Evolutionary conservation across 2,888 invertebrate species (phyloP).

Genomic region (Aproaerema taeniolella): DNA sequence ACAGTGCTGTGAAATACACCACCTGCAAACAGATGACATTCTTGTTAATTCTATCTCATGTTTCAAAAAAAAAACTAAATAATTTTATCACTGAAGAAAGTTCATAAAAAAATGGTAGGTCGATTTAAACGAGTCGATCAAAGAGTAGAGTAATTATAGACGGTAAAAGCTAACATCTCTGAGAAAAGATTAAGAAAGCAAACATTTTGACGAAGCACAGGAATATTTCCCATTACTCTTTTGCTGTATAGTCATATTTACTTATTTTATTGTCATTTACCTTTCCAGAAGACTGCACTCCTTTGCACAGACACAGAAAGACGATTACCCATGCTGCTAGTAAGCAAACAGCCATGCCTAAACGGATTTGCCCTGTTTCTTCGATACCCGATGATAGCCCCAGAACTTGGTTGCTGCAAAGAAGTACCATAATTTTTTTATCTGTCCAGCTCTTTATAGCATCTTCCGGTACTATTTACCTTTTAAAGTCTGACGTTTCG

Average conservation of each 20-base stretch:
- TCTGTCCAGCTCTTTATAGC: too few relatives aligned
- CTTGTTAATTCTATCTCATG: neutral
- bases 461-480: too few relatives aligned
- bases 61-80: neutral
- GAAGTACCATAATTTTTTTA: neutral
- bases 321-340: conserved; percentile 88
- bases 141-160: too few relatives aligned
- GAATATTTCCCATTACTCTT: too few relatives aligned
- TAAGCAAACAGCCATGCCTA: conserved; percentile 85
- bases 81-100: neutral
- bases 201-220: too few relatives aligned
- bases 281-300: conserved; percentile 88
- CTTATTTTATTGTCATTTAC: conserved; percentile 38
- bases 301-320: conserved; percentile 86
- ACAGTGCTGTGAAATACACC: conserved; percentile 86
- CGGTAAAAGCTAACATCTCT: too few relatives aligned
- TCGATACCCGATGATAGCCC: conserved; percentile 85
- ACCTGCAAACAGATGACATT: conserved; percentile 77
- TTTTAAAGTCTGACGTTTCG: too few relatives aligned
- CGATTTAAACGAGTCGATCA: too few relatives aligned
- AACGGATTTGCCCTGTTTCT: conserved; percentile 81
- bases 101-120: too few relatives aligned
- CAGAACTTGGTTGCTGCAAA: conserved; percentile 78
- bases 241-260: too few relatives aligned
- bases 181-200: too few relatives aligned